Evolutionary conservation across 2,113 vertebrate genomes (phyloP).

Genomic region (Phainopepla nitens): DNA sequence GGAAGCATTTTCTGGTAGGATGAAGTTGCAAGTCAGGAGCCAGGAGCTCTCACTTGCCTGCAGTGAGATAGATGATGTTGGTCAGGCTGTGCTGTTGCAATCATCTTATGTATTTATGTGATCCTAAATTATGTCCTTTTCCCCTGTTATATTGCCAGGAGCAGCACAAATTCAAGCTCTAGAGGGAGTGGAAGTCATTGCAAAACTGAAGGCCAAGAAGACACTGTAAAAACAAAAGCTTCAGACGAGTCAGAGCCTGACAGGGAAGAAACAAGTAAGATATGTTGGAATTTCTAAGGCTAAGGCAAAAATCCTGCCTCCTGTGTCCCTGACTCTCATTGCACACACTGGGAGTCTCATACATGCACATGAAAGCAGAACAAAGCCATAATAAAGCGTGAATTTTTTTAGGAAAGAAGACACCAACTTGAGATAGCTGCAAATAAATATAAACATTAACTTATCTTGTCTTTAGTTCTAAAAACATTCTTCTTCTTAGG

Average conservation of each 20-base stretch:
- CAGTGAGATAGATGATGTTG: neutral
- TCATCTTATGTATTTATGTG: neutral
- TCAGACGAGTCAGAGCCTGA: constrained; percentile 52
- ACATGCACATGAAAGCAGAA: neutral
- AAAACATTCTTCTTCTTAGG: neutral
- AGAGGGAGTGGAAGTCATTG: constrained; percentile 79
- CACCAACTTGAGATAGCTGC: neutral
- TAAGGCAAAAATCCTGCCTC: neutral
- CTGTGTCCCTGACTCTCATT: neutral
- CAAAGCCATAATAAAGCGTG: neutral
- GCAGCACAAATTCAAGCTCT: constrained; percentile 86
- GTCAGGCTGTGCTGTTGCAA: neutral
- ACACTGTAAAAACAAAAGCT: constrained; percentile 46
- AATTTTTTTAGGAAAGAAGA: neutral
- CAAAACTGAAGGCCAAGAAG: constrained; percentile 73
- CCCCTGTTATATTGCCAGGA: constrained; percentile 73
- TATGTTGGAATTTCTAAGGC: neutral
- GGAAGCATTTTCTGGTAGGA: neutral
- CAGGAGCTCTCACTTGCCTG: neutral
- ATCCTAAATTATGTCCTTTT: neutral
- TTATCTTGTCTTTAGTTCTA: neutral
- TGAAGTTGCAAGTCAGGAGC: neutral
- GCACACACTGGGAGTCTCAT: neutral
- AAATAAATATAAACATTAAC: neutral
- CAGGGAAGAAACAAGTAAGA: constrained; percentile 69